Base-by-base conservation (phyloP, 2,797 vertebrate species). In the Syncerus caffer region DNA sequence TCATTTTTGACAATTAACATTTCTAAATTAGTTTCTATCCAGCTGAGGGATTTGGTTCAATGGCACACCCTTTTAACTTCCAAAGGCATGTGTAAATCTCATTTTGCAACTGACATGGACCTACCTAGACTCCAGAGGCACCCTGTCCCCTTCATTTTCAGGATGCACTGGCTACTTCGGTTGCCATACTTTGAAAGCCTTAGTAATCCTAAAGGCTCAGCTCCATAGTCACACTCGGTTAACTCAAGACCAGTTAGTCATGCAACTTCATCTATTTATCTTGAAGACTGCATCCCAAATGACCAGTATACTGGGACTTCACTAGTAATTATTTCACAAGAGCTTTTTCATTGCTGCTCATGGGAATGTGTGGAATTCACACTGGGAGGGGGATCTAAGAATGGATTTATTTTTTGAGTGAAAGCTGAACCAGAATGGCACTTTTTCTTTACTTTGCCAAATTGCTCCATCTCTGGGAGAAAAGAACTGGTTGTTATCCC, bases 331-430 rank as follows among this genome's bases (percentile, higher is more conserved):
- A 87, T 67, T 94, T 96, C 8, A 47, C 23, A 4, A 87, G 14
- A 93, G 57, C 15, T 62, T 83, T 93, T 89, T 34, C 16, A 84
- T 19, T 53, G n/a, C 12, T 90, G 27, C n/a, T 94, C 47, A 84
- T 95, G 90, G 90, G 58, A 25, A 71, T 87, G 50, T 62, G 8
- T 38, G 78, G 50, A 92, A 96, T 89, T 95, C 58, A 96, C 19
- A 50, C 12, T 42, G 38, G 31, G 45, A 89, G 60, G 31, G 47
- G 64, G 15, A 83, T 29, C 23, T 4, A 71, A 95, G 50, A 60
- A 84, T 60, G 27, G 31, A 74, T 76, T 93, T 89, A 38, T 79
- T 42, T 90, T 74, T 29, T 7, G 6, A 90, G 71, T 95, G 86
- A 42, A 85, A 58, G 34, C 55, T 87, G 45, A 96, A 78, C 78